Base-by-base conservation (phyloP, 2,797 vertebrate genomes). In the Hyperoplus immaculatus region DNA sequence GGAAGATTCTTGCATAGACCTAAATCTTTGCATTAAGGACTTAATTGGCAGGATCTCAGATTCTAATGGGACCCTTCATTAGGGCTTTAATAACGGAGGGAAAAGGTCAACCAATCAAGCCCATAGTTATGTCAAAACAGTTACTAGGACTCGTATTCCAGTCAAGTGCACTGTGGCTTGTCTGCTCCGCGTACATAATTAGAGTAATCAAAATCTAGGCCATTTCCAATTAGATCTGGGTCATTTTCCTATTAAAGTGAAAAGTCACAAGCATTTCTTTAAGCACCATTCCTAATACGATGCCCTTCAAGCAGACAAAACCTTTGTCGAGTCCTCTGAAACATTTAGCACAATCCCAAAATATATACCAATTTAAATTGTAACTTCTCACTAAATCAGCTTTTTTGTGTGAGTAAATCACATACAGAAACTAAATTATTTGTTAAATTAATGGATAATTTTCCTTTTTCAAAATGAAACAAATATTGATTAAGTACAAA, bases 101-200 rank as follows among this genome's bases (percentile, higher is more conserved):
- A 51, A 89, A 93, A 89, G 87, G 88, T 84, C 83, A 87, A 62
- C 72, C 66, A 85, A 78, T 90, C 84, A 87, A 69, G 59, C 14
- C 18, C 46, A 45, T 11, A 69, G 72, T 64, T 21, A 47, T 67
- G 73, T 55, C 67, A 69, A 69, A 84, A 81, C 65, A 68, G 72
- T 57, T n/a, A 51, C 63, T 9, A 29, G 71, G 39, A 49, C 47
- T 60, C 10, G 1, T 42, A 42, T 42, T 15, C 29, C 16, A 75
- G 55, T 64, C 54, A n/a, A 68, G 61, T 64, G n/a, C 49, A 14
- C 51, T 2, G 14, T 53, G 50, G 67, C 54, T 73, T 59, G 75
- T 77, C 63, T 78, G 54, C 64, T 73, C 4, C 46, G 77, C 80
- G 78, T 88, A 81, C 39, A 15, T 87, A 77, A 88, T 86, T 77